Evolutionary conservation across 2,888 invertebrate genomes (phyloP), one percentile per base, ranked within the genome.

Genomic region (Dexiosoma caninum): DNA sequence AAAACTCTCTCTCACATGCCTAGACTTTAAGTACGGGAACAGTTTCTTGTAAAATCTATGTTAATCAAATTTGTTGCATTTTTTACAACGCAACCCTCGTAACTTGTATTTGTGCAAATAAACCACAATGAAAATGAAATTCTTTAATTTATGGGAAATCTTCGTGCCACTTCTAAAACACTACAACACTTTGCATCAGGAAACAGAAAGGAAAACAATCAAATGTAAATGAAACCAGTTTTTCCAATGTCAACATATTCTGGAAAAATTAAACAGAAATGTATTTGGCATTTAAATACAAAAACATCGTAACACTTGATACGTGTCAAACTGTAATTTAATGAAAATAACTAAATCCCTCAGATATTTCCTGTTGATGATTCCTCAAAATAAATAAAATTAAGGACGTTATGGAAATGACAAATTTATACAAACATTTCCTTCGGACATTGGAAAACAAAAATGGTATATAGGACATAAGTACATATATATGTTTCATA

Each of bases 251-350:
- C 27, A 9, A n/a, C 32, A 51, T 19, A 10, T 40, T 14, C 27
- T n/a, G 8, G 2, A 30, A 32, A 9, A 23, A 7, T 23, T n/a
- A 51, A 27, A 74, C 44, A 46, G 14, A 62, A 53, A 49, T 51
- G 37, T 59, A 37, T 40, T 59, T 51, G 49, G 21, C 59, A 60
- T 14, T 27, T 59, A n/a, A 57, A 32, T n/a, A n/a, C 49, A 14
- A 5, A 60, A 1, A 46, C n/a, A 19, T 40, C 49, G 6, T 46
- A 14, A 53, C 46, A 37, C 46, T 35, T 27, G 12, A 30, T 49
- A 74, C 55, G 74, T 74, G 64, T 37, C 64, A 46, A 66, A 19
- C 7, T 37, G 46, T 19, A 66, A n/a, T 66, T 74, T 66, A 7
- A 40, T 55, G 10, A n/a, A 42, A 44, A 44, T 19, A 37, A 49